Evolutionary conservation across 1,140 invertebrate species (phyloP).

Genomic region (Melanaphis sacchari): DNA sequence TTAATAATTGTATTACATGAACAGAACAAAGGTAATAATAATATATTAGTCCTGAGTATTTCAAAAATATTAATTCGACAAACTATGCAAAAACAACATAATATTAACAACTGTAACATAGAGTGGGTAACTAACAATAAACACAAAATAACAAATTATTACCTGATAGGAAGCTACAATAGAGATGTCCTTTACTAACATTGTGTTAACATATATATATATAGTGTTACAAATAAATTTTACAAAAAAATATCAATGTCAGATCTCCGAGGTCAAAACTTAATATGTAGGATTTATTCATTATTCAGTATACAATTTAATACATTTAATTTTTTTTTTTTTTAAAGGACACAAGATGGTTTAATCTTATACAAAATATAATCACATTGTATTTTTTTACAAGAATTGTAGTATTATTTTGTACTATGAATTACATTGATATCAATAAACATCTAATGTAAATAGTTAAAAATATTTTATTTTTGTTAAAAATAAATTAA

Average conservation of each 20-base stretch:
- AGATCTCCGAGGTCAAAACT: neutral
- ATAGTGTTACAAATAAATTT: neutral
- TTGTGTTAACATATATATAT: neutral
- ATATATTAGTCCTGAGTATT: neutral
- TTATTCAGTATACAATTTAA: neutral
- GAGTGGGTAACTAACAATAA: conserved; percentile 6
- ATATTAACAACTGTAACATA: neutral
- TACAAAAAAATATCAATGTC: neutral
- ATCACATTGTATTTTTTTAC: neutral
- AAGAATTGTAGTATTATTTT: neutral
- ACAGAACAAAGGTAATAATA: neutral
- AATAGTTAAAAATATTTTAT: neutral
- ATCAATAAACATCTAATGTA: neutral
- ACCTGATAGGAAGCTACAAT: conserved; percentile 2
- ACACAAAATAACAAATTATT: conserved; percentile 33
- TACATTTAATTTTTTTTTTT: neutral
- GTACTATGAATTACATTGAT: conserved; percentile 6
- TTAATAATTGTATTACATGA: neutral
- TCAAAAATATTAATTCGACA: neutral
- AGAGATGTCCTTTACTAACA: neutral
- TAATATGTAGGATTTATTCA: neutral
- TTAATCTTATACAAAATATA: neutral
- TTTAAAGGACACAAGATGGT: neutral
- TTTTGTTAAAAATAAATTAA: neutral
- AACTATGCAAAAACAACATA: neutral